These are phyloP conservation scores for Steatocranus sp. DNA, from an alignment of 2,797 vertebrate genomes.

Conservation along the genomic window DNA sequence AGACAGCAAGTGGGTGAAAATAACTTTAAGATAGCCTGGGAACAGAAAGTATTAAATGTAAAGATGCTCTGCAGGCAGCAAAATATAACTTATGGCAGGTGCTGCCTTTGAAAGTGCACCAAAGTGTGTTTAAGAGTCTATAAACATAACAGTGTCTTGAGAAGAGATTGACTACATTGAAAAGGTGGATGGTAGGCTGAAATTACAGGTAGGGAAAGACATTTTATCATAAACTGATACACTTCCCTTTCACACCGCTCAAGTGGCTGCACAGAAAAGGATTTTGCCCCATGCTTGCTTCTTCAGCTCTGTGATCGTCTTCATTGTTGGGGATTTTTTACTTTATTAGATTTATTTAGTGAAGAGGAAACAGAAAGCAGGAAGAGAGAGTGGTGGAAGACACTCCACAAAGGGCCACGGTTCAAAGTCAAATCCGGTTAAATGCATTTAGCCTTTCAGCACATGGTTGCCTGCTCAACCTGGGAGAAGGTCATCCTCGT, in stretches of 20 bases:
- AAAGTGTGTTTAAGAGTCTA: not conserved
- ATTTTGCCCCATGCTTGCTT: not conserved
- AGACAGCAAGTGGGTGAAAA: not conserved
- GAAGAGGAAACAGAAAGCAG: not conserved
- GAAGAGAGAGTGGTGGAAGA: not conserved
- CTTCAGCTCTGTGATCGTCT: not conserved
- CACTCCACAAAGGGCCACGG: not conserved
- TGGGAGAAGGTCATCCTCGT: not conserved
- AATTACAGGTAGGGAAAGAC: not conserved
- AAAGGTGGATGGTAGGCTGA: not conserved
- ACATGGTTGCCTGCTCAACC: not conserved
- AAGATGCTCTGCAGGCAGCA: not conserved
- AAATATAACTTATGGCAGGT: not conserved
- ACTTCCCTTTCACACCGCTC: not conserved
- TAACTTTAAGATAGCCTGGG: not conserved
- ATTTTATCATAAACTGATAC: not conserved
- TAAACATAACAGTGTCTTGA: not conserved
- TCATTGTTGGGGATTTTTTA: not conserved
- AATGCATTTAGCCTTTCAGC: not conserved
- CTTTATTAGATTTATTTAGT: not conserved
- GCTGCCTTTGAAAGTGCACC: not conserved
- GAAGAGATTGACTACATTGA: not conserved
- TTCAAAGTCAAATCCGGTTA: not conserved
- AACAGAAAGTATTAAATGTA: not conserved
- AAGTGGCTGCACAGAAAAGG: not conserved